Evolutionary conservation across 2,797 vertebrate species (phyloP), one percentile per base, ranked within the genome.

Genomic region (Hemitrygon akajei): DNA sequence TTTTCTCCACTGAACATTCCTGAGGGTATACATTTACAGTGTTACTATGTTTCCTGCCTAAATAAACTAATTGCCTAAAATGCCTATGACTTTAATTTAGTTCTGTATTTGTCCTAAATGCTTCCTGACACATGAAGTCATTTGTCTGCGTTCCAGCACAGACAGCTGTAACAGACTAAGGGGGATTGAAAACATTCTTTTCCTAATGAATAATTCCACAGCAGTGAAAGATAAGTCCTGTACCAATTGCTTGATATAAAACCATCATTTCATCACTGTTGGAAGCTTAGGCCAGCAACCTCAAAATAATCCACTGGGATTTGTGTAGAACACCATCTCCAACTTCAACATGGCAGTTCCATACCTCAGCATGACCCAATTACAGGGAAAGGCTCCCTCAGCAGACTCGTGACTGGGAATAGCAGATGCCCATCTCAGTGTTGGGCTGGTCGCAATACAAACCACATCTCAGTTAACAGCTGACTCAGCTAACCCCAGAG

Each of bases 121-220:
- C 76, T 76, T 93, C 91, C 91, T 93, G 91, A 75, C 40, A 47
- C 47, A 73, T 76, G 91, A 93, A 76, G 71, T 93, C 71, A 93
- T 73, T 93, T 75, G 69, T 75, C 91, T 93, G 20, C 40, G 5
- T 93, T 93, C 91, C 91, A 93, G 56, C 69, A 47, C 40, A n/a
- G 91, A 93, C 91, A 93, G 91, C 91, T 93, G 91, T 93, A 75
- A 47, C 71, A 75, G 47, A 76, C 66, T 37, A 58, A 93, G 91
- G 73, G 91, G 37, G 91, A 93, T 93, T 93, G 69, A 10, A 75
- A 93, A 73, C 91, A 93, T 93, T 93, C 37, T 93, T 93, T 93
- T 73, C 47, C 71, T 75, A 75, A 93, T 93, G 91, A 58, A 93
- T 93, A 93, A 93, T 75, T 58, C 91, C 71, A 76, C 71, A 93